These are phyloP conservation scores for Monoplex corrugatus DNA, from an alignment of 2,888 invertebrate species.

Conservation along the genomic window DNA sequence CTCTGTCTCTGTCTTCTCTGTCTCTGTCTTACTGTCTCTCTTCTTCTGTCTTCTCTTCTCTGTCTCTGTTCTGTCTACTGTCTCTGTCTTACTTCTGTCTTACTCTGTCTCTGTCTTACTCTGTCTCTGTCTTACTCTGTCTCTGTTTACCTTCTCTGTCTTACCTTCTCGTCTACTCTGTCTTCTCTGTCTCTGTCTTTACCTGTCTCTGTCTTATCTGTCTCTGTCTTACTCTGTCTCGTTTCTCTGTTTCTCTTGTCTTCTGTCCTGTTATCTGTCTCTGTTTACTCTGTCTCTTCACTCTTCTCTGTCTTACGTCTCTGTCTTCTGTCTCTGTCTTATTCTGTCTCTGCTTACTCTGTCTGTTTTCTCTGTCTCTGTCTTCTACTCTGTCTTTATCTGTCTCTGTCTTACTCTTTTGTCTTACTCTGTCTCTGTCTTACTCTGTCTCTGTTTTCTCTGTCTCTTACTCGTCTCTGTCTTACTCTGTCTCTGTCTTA, in stretches of 20 bases:
- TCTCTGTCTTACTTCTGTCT: constrained; percentile 14
- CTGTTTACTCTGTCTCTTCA: background rate
- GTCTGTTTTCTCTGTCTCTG: background rate
- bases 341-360: background rate
- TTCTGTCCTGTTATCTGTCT: background rate
- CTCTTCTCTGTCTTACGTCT: background rate
- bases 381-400: background rate
- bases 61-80: background rate
- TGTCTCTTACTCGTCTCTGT: background rate
- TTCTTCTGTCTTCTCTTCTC: background rate
- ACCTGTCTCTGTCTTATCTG: background rate
- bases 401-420: background rate
- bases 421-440: background rate
- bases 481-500: background rate
- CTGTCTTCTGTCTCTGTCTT: background rate
- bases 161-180: background rate
- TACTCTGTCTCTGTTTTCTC: background rate
- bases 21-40: background rate
- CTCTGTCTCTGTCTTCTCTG: constrained; percentile 3
- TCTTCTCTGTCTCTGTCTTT: constrained; percentile 20
- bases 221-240: background rate
- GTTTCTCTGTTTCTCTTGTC: background rate
- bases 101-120: too few species aligned
- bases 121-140: background rate
- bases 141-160: too few species aligned